These are phyloP conservation scores for Julus scanicus DNA, from an alignment of 2,888 invertebrate species.

Conservation along the genomic window DNA sequence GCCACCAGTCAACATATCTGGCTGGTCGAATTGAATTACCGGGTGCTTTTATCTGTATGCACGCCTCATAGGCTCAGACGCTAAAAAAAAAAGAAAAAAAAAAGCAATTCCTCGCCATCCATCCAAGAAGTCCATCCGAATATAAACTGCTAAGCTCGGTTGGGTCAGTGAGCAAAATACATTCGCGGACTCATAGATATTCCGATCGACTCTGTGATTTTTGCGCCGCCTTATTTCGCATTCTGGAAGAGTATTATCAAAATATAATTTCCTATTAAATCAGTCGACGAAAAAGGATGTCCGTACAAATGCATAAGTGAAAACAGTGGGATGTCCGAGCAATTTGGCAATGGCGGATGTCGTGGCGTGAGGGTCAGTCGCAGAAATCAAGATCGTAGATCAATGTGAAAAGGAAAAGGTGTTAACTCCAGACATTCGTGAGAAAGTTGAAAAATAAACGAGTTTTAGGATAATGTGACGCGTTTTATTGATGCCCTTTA, in stretches of 20 bases:
- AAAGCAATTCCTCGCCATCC: slow-evolving; percentile 31
- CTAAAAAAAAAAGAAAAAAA: not conserved
- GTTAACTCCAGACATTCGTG: not conserved
- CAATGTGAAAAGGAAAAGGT: not conserved
- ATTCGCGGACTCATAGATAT: not conserved
- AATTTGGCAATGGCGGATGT: slow-evolving; percentile 38
- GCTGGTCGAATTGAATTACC: slow-evolving; percentile 31
- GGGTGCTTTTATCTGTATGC: slow-evolving; percentile 36
- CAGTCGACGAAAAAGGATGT: not conserved
- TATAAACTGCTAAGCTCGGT: slow-evolving; percentile 43
- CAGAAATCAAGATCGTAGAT: not conserved
- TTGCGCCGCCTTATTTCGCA: slow-evolving; percentile 21
- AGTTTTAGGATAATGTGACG: not conserved
- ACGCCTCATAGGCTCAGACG: slow-evolving; percentile 18
- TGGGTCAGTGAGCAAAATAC: slow-evolving; percentile 1
- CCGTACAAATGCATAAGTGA: slow-evolving; percentile 32
- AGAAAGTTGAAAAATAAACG: not conserved
- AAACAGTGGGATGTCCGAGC: slow-evolving; percentile 40
- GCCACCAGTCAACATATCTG: slow-evolving; percentile 39
- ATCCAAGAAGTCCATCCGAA: slow-evolving; percentile 43
- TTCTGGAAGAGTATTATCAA: slow-evolving; percentile 1
- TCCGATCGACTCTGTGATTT: slow-evolving; percentile 32
- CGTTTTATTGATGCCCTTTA: slow-evolving; percentile 35
- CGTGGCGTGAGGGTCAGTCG: not conserved
- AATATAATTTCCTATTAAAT: slow-evolving; percentile 47